Percentiles rank a stretch among this genome's conserved stretches.
Conservation (phyloP, 2,888 invertebrate genomes). For the Aricia artaxerxes region DNA sequence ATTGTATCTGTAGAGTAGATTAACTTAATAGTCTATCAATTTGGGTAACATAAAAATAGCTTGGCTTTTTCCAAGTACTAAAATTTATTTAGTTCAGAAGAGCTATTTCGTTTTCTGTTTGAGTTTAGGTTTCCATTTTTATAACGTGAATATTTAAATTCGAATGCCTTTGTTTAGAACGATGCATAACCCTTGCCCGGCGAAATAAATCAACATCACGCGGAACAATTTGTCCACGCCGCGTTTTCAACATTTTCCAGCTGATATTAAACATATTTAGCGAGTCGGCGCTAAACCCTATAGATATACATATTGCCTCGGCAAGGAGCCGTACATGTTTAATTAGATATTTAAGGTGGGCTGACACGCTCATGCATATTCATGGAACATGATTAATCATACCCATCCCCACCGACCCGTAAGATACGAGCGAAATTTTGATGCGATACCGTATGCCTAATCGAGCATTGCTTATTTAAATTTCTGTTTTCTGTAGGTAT, state of each 20-base stretch:
- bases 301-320: conserved; percentile 25
- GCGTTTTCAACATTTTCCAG: neutral
- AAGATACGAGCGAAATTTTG: conserved; percentile 43
- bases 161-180: neutral
- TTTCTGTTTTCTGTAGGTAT: conserved; percentile 50
- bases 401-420: conserved; percentile 51
- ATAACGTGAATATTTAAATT: neutral
- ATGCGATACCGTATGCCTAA: conserved; percentile 43
- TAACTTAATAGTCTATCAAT: too few species aligned
- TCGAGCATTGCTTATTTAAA: conserved; percentile 56
- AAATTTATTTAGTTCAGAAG: neutral
- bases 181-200: neutral
- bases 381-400: conserved; percentile 76
- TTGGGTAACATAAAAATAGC: neutral
- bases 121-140: neutral
- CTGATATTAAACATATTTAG: conserved; percentile 12
- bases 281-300: conserved; percentile 13
- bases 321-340: conserved; percentile 54
- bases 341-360: conserved; percentile 75
- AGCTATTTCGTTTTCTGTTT: neutral
- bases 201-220: conserved; percentile 2
- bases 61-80: neutral
- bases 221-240: neutral
- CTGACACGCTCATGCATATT: conserved; percentile 76
- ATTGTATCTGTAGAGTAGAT: too few species aligned